These are phyloP conservation scores for Notolabrus celidotus DNA, from an alignment of 2,797 vertebrate genomes.

Conservation along the genomic window DNA sequence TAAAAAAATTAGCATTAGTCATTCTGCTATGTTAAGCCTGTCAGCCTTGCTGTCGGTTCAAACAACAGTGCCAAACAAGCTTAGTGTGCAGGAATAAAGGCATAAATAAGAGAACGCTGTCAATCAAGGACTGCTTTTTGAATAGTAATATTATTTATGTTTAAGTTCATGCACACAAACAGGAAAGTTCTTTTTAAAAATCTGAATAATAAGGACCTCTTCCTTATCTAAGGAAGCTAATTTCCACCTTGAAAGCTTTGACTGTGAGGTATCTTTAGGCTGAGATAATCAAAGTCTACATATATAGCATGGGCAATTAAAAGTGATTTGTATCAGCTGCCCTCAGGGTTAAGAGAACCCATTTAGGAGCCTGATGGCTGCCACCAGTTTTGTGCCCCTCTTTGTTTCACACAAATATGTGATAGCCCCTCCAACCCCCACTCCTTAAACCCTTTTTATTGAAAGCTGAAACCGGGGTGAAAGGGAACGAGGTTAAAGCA, in stretches of 20 bases:
- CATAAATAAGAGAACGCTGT: slow-evolving; percentile 12
- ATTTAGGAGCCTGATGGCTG: slow-evolving; percentile 69
- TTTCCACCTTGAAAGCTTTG: slow-evolving; percentile 14
- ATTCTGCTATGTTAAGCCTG: slow-evolving; percentile 23
- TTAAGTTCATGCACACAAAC: neutral
- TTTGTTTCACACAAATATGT: slow-evolving; percentile 61
- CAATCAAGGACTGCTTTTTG: slow-evolving; percentile 6
- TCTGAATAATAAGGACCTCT: slow-evolving; percentile 5
- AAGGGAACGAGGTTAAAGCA: slow-evolving; percentile 45
- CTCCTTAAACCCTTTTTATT: slow-evolving; percentile 38
- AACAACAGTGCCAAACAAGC: neutral
- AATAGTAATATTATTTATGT: slow-evolving; percentile 2
- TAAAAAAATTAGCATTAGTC: slow-evolving; percentile 9
- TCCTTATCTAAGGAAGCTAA: slow-evolving; percentile 15
- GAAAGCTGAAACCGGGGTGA: slow-evolving; percentile 44
- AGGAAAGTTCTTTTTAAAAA: slow-evolving; percentile 1
- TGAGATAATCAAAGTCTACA: slow-evolving; percentile 20
- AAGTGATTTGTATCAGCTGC: slow-evolving; percentile 54
- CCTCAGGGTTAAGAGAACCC: slow-evolving; percentile 41
- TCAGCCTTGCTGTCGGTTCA: slow-evolving; percentile 22
- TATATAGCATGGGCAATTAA: slow-evolving; percentile 30
- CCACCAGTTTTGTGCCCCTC: slow-evolving; percentile 49
- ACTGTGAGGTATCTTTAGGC: slow-evolving; percentile 32
- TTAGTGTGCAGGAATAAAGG: slow-evolving; percentile 24
- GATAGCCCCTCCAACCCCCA: slow-evolving; percentile 18